phyloP scores from a whole-genome alignment of 2,113 vertebrate species.

The Oryzias woworae region DNA sequence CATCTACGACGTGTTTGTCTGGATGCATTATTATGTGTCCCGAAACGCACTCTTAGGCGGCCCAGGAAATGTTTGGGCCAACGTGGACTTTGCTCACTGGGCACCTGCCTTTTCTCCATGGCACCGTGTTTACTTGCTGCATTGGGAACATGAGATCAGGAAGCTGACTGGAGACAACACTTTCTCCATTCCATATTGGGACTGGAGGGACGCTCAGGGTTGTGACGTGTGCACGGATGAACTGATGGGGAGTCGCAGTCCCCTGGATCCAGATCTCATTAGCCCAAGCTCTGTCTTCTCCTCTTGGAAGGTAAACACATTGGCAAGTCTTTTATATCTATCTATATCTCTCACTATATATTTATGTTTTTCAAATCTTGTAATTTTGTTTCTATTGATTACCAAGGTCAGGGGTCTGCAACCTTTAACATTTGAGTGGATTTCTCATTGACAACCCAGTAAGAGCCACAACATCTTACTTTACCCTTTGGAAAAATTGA shows the following conservation, averaged over 20 bases:
- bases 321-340: no score
- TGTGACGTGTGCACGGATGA: slow-evolving; percentile 91
- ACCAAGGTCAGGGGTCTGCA: no score
- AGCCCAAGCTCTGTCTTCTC: slow-evolving; percentile 92
- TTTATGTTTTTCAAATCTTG: no score
- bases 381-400: no score
- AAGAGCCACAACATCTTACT: no score
- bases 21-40: slow-evolving; percentile 96
- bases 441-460: no score
- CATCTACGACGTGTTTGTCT: slow-evolving; percentile 92
- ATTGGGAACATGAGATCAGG: slow-evolving; percentile 90
- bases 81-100: slow-evolving; percentile 94
- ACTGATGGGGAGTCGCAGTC: slow-evolving; percentile 84
- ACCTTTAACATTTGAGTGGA: no score
- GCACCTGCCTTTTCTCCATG: slow-evolving; percentile 90
- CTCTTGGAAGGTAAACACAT: slow-evolving; percentile 86
- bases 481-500: no score
- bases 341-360: no score
- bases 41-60: slow-evolving; percentile 84
- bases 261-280: slow-evolving; percentile 79
- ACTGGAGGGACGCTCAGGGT: slow-evolving; percentile 87
- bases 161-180: slow-evolving; percentile 83
- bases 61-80: slow-evolving; percentile 79
- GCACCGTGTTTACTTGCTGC: slow-evolving; percentile 88
- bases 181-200: slow-evolving; percentile 96